Evolutionary conservation across 2,888 invertebrate genomes (phyloP).

Genomic region (Nasonovia ribisnigri): DNA sequence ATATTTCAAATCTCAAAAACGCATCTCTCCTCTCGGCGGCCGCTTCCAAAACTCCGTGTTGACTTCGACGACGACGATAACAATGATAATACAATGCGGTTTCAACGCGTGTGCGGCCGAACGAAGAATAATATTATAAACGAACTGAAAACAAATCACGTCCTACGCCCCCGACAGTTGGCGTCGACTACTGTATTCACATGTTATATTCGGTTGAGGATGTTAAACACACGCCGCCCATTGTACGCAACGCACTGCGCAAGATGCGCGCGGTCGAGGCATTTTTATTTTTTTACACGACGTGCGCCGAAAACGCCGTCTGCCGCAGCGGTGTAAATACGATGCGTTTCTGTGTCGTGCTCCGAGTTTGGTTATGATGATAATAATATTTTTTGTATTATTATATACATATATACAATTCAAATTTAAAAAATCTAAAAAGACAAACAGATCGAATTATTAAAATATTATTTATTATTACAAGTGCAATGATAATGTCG

Average conservation of each 20-base stretch:
- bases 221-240: slow-evolving; percentile 60
- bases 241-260: slow-evolving; percentile 46
- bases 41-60: not conserved
- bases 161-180: slow-evolving; percentile 64
- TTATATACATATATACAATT: too few species aligned
- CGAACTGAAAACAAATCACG: slow-evolving; percentile 62
- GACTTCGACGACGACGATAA: not conserved
- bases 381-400: too few species aligned
- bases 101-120: not conserved
- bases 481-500: too few species aligned
- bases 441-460: too few species aligned
- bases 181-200: slow-evolving; percentile 64
- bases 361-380: too few species aligned
- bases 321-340: not conserved
- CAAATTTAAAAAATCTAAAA: too few species aligned
- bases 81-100: not conserved
- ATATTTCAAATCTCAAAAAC: not conserved
- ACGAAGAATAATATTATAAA: slow-evolving; percentile 29
- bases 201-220: slow-evolving; percentile 52
- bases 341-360: not conserved
- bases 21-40: not conserved
- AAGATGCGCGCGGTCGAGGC: slow-evolving; percentile 30
- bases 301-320: slow-evolving; percentile 19
- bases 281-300: not conserved
- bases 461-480: too few species aligned